A percentile compares a stretch with the other conserved stretches of the same genome.
phyloP scores from a whole-genome alignment of 2,888 invertebrate species.

The Oxycera nigricornis region DNA sequence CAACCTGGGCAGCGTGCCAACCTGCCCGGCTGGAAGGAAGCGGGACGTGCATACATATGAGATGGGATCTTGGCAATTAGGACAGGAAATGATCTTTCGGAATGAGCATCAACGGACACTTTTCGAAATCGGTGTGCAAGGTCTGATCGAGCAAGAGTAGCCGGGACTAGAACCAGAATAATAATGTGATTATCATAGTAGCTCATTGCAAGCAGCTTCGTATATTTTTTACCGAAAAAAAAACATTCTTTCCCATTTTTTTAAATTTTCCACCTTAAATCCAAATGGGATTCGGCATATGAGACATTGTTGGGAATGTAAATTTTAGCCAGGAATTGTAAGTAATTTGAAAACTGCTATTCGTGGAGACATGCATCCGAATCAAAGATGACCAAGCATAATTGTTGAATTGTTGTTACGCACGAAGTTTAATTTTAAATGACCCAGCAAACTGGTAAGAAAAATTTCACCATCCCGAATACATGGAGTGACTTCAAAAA shows the following conservation, averaged over 20 bases:
- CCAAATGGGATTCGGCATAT: too few species aligned
- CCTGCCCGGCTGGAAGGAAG: not conserved
- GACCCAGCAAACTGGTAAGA: too few species aligned
- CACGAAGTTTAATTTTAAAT: too few species aligned
- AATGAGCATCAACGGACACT: not conserved
- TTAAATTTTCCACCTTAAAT: not conserved
- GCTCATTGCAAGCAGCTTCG: not conserved
- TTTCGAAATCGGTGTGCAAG: not conserved
- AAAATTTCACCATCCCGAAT: too few species aligned
- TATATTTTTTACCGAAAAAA: not conserved
- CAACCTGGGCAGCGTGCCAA: not conserved
- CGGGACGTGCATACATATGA: not conserved
- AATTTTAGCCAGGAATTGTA: too few species aligned
- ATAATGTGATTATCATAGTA: not conserved
- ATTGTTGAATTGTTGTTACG: too few species aligned
- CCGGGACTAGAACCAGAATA: not conserved
- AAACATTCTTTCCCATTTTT: not conserved
- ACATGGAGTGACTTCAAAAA: too few species aligned
- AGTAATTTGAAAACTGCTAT: too few species aligned
- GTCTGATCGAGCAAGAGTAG: not conserved
- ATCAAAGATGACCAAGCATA: too few species aligned
- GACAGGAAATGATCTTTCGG: constrained; percentile 20
- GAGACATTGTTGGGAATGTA: too few species aligned
- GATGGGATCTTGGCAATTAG: constrained; percentile 18
- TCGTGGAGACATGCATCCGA: too few species aligned